phyloP scores from a whole-genome alignment of 2,113 vertebrate genomes.

The Alexandromys fortis region DNA sequence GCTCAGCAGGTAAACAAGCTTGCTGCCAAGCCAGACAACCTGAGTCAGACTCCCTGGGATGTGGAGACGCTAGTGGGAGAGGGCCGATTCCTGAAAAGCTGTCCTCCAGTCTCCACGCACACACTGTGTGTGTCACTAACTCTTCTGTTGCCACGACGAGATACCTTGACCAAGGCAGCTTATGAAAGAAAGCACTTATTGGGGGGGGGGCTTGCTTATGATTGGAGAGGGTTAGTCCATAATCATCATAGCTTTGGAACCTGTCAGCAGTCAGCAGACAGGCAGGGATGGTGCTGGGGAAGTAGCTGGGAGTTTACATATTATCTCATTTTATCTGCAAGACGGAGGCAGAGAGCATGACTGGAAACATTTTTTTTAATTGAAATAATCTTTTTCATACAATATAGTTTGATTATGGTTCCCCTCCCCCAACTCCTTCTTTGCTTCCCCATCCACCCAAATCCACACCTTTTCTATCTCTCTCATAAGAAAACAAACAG shows the following conservation, averaged over 20 bases:
- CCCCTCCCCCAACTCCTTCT: not conserved
- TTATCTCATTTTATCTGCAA: not conserved
- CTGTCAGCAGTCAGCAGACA: not conserved
- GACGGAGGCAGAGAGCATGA: not conserved
- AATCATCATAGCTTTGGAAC: not conserved
- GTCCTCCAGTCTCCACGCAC: not conserved
- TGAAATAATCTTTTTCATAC: not conserved
- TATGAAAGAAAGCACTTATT: not conserved
- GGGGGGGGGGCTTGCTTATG: too few relatives aligned
- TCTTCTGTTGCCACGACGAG: not conserved
- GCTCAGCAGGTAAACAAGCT: not conserved
- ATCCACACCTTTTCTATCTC: not conserved
- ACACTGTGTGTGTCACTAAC: too few relatives aligned
- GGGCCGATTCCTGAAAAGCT: not conserved
- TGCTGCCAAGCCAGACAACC: not conserved
- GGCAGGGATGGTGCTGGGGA: not conserved
- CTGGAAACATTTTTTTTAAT: not conserved
- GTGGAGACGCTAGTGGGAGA: not conserved
- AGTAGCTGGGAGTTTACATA: not conserved
- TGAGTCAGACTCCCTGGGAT: not conserved
- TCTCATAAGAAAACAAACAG: not conserved
- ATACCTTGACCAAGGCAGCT: not conserved
- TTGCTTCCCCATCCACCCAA: not conserved
- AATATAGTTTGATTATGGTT: not conserved
- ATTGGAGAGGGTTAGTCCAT: not conserved